Base-by-base conservation (phyloP, 2,888 invertebrate species). In the Notodonta dromedarius region DNA sequence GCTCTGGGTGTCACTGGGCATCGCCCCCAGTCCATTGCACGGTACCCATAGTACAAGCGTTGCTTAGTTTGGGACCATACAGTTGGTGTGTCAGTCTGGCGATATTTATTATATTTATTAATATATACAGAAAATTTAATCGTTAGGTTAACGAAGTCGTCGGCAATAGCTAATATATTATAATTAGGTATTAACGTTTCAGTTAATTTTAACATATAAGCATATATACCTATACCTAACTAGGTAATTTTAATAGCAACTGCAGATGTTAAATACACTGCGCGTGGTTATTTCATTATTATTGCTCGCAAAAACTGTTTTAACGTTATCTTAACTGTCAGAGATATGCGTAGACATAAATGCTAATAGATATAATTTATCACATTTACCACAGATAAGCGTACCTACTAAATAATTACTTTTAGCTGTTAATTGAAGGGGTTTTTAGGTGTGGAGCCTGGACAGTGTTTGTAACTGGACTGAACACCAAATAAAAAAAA, bases 361-460 rank as follows among this genome's bases (percentile, higher is more conserved):
- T 65, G 57, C n/a, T 72, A 63, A 69, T 72, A 62, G 56, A 62
- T 71, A 52, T 66, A 69, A 71, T 63, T 69, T 59, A 60, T 64
- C 57, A 58, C 69, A 60, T 66, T 66, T 66, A 57, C 60, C 60
- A 42, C 16, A n/a, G 64, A 72, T 72, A 69, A 61, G 8, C 40
- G 42, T n/a, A 42, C 42, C 24, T n/a, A 46, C n/a, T 4, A 46
- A 59, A 64, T 56, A 62, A 12, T 61, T 39, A 32, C 6, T 62
- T 61, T 53, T n/a, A 51, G 57, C 62, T 54, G 69, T 68, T 71
- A 68, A 59, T 57, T 50, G 59, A 52, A 59, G 8, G 48, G 53
- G 35, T 35, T 57, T 53, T 57, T 13, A 59, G 42, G 16, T 11
- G 8, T 50, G 8, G n/a, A 50, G n/a, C 7, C 14, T 50, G n/a